These are phyloP conservation scores for Diarsia dahlii DNA, from an alignment of 2,888 invertebrate species.

Conservation along the genomic window DNA sequence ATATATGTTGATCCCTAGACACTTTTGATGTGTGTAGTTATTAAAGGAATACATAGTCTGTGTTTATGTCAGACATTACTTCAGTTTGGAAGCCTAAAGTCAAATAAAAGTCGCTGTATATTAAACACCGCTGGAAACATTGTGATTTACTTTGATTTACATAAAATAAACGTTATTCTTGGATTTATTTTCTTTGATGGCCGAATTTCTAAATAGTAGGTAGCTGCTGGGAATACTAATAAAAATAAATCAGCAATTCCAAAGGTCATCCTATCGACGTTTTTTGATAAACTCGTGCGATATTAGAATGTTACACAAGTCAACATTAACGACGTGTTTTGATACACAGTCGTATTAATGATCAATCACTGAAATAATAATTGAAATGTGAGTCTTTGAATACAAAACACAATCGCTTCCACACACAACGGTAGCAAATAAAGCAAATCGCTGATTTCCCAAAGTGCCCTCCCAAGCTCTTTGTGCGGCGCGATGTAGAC, in stretches of 20 bases:
- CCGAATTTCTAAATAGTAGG: constrained; percentile 8
- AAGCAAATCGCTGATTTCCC: constrained; percentile 48
- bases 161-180: constrained; percentile 29
- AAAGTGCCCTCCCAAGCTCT: constrained; percentile 38
- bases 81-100: constrained; percentile 15
- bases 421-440: constrained; percentile 20
- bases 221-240: background rate
- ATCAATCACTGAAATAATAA: constrained; percentile 7
- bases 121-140: constrained; percentile 17
- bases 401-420: constrained; percentile 25
- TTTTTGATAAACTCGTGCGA: background rate
- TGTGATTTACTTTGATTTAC: constrained; percentile 12
- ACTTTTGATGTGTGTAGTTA: too few species aligned
- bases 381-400: constrained; percentile 21
- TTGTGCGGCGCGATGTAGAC: constrained; percentile 59
- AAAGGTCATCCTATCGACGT: constrained; percentile 12
- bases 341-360: background rate
- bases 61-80: constrained; percentile 20
- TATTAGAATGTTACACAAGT: background rate
- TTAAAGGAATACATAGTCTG: background rate
- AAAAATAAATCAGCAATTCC: constrained; percentile 20
- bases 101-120: constrained; percentile 37
- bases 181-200: constrained; percentile 11
- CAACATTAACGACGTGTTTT: constrained; percentile 3
- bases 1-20: too few species aligned